Percentiles rank a stretch among this genome's conserved stretches.
These are phyloP conservation scores for Trilocha varians DNA, from an alignment of 2,888 invertebrate genomes.

Conservation along the genomic window DNA sequence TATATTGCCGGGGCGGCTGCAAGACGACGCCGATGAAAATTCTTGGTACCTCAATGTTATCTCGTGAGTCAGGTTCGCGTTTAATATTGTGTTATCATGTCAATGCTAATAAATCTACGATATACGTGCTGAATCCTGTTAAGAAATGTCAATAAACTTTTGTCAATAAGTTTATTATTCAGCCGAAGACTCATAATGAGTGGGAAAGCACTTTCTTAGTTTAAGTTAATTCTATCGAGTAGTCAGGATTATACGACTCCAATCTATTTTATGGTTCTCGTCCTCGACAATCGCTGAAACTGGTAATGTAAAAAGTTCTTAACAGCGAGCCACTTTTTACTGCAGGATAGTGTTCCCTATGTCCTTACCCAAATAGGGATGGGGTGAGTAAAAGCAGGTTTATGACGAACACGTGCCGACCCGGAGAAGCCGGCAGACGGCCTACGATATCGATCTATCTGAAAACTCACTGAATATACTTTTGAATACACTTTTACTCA, in stretches of 20 bases:
- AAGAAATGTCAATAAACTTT: background rate
- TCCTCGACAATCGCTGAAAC: constrained; percentile 12
- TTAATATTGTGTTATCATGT: constrained; percentile 59
- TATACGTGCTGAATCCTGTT: constrained; percentile 5
- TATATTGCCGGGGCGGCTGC: constrained; percentile 63
- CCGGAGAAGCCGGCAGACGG: constrained; percentile 27
- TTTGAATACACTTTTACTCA: background rate
- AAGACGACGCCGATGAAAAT: constrained; percentile 65
- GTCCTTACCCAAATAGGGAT: constrained; percentile 30
- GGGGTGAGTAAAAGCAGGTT: constrained; percentile 58
- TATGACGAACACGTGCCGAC: constrained; percentile 62
- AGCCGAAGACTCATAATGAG: too few relatives aligned
- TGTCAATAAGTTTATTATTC: too few relatives aligned
- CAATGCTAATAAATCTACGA: constrained; percentile 23
- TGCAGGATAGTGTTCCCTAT: constrained; percentile 27
- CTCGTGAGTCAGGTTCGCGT: constrained; percentile 61
- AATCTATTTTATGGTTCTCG: background rate
- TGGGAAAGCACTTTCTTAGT: background rate
- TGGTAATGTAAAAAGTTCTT: constrained; percentile 37
- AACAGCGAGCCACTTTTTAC: constrained; percentile 48
- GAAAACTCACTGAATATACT: constrained; percentile 16
- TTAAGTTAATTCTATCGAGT: background rate
- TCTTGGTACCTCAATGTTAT: constrained; percentile 68
- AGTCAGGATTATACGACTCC: background rate
- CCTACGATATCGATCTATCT: constrained; percentile 37